Evolutionary conservation across 2,113 vertebrate genomes (phyloP).

Genomic region (Vulpes lagopus): DNA sequence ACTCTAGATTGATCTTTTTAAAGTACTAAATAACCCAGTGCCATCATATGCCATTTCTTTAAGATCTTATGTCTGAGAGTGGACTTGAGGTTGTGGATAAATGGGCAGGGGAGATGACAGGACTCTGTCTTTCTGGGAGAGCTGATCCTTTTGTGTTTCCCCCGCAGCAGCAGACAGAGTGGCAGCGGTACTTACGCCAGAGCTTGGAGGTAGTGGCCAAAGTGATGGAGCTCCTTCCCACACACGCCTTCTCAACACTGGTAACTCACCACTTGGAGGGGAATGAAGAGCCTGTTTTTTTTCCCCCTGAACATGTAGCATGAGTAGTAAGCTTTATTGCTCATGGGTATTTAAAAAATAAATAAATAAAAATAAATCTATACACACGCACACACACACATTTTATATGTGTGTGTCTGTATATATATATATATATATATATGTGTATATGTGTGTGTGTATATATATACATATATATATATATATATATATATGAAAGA

Average conservation of each 20-base stretch:
- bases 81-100: background rate
- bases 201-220: conserved; percentile 99
- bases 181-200: conserved; percentile 99
- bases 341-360: background rate
- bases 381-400: too few species aligned
- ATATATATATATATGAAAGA: background rate
- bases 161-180: conserved; percentile 97
- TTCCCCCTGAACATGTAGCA: background rate
- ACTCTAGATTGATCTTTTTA: conserved; percentile 29
- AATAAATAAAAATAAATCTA: too few species aligned
- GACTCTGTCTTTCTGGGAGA: background rate
- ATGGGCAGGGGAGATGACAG: background rate
- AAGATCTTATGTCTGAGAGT: background rate
- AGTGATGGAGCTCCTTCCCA: conserved; percentile 99
- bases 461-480: rapidly evolving
- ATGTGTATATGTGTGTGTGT: background rate
- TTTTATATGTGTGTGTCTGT: too few species aligned
- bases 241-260: conserved; percentile 96
- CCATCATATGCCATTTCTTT: conserved; percentile 32
- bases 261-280: conserved; percentile 85
- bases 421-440: too few species aligned
- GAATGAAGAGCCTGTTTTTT: background rate
- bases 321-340: background rate
- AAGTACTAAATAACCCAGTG: conserved; percentile 47
- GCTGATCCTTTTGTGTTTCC: conserved; percentile 68